These are phyloP conservation scores for Microtus ochrogaster DNA, from an alignment of 2,113 vertebrate species.

Conservation along the genomic window DNA sequence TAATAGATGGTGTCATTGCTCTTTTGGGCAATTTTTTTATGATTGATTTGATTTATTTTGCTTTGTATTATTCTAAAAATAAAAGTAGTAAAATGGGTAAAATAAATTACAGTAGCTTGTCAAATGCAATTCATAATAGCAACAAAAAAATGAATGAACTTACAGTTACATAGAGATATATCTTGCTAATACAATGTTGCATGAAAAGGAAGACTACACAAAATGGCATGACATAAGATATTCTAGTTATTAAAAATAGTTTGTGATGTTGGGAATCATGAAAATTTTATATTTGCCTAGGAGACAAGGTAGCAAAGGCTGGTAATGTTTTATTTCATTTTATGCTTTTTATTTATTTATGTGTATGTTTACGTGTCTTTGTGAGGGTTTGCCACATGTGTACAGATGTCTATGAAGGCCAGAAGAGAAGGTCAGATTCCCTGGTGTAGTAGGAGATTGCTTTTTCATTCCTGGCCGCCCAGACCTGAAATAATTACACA, in stretches of 20 bases:
- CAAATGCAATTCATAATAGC: not conserved
- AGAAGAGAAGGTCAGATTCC: not conserved
- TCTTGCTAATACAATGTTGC: not conserved
- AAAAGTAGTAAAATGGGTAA: slow-evolving; percentile 6
- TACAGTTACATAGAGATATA: not conserved
- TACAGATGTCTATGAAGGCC: not conserved
- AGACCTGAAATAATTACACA: no score
- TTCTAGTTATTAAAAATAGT: not conserved
- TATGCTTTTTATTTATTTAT: not conserved
- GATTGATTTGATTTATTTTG: not conserved
- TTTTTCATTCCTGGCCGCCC: no score
- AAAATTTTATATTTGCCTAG: not conserved
- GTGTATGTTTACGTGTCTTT: not conserved
- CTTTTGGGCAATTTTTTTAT: slow-evolving; percentile 28
- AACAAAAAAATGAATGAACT: slow-evolving; percentile 25
- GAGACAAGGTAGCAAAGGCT: not conserved
- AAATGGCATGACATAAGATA: not conserved
- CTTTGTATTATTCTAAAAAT: slow-evolving; percentile 15
- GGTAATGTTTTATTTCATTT: not conserved
- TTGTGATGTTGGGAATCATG: not conserved
- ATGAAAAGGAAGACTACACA: not conserved
- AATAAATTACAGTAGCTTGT: not conserved
- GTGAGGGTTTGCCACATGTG: not conserved
- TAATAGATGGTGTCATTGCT: not conserved
- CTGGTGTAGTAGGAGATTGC: not conserved